phyloP scores from a whole-genome alignment of 2,888 invertebrate species.

The Eumacrocentrus americanus region DNA sequence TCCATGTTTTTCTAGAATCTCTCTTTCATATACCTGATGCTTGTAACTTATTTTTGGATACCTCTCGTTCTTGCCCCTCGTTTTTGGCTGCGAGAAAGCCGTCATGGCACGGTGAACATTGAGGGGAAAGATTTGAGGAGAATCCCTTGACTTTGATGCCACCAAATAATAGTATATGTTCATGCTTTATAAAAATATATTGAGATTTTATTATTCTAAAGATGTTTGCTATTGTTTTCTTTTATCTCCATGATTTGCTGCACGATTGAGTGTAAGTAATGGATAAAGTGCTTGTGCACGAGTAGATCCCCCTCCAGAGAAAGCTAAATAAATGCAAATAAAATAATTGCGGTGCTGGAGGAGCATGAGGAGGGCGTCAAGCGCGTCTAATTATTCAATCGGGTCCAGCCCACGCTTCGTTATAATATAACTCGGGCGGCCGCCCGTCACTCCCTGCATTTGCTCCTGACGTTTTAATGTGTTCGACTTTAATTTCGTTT shows the following conservation, averaged over 20 bases:
- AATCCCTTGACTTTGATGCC: background rate
- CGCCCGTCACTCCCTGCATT: conserved; percentile 28
- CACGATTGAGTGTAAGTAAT: background rate
- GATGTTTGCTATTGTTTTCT: background rate
- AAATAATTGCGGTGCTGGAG: conserved; percentile 12
- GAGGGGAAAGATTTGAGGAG: no score
- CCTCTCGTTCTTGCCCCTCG: background rate
- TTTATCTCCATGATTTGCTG: background rate
- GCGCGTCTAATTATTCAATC: conserved; percentile 49
- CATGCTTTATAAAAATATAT: background rate
- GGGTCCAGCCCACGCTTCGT: conserved; percentile 49
- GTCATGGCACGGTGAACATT: background rate
- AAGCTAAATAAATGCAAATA: conserved; percentile 21
- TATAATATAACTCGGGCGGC: conserved; percentile 33
- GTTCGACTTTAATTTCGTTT: conserved; percentile 42
- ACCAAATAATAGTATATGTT: background rate
- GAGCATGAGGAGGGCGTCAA: conserved; percentile 13
- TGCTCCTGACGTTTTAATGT: conserved; percentile 36
- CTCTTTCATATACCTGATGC: conserved; percentile 33
- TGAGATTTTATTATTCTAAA: background rate
- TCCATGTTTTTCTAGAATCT: conserved; percentile 18
- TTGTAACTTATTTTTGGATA: conserved; percentile 10
- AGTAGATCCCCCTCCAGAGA: background rate
- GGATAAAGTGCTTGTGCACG: background rate
- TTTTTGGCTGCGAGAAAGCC: background rate